Evolutionary conservation across 2,888 invertebrate species (phyloP).

Genomic region (Dynastes tityus): DNA sequence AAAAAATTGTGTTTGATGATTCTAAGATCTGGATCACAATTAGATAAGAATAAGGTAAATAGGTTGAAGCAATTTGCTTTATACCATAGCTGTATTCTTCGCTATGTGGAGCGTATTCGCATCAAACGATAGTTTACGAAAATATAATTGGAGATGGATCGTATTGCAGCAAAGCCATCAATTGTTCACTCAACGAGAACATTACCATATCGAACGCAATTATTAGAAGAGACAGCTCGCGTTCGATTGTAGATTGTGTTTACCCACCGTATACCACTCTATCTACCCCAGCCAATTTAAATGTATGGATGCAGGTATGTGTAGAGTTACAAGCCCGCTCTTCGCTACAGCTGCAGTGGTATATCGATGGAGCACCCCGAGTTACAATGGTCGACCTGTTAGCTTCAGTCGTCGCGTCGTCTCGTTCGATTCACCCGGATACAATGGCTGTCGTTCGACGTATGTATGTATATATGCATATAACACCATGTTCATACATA

Average conservation of each 20-base stretch:
- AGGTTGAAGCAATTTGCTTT: no score
- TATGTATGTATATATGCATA: background rate
- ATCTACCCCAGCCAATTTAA: background rate
- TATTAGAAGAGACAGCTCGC: background rate
- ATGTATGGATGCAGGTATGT: background rate
- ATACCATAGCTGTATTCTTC: no score
- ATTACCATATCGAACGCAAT: background rate
- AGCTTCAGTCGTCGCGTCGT: background rate
- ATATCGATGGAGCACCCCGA: background rate
- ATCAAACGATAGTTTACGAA: background rate
- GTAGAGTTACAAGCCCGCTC: background rate
- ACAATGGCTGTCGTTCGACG: background rate
- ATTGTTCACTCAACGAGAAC: background rate
- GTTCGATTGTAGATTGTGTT: background rate
- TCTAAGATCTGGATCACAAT: no score
- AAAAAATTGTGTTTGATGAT: no score
- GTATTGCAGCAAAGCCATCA: background rate
- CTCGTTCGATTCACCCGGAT: background rate
- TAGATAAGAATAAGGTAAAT: no score
- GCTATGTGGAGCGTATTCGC: no score
- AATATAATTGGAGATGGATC: background rate
- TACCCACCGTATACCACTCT: background rate
- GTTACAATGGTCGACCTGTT: conserved; percentile 2
- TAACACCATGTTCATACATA: background rate
- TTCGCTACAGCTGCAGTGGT: no score